phyloP scores from a whole-genome alignment of 1,140 invertebrate genomes.

The Yoshiicerus persimilis region DNA sequence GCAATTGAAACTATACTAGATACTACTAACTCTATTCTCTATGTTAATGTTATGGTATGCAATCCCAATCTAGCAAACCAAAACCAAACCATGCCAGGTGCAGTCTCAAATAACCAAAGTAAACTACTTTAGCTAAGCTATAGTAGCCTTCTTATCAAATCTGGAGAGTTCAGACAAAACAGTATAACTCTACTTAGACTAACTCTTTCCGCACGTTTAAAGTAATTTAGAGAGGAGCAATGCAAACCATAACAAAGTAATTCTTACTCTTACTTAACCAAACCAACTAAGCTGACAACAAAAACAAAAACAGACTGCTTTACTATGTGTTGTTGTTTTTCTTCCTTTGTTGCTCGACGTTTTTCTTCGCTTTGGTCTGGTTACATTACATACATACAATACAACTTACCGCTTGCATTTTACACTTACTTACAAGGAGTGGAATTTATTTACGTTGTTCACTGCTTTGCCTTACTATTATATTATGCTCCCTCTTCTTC shows the following conservation, averaged over 20 bases:
- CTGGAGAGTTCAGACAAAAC: background rate
- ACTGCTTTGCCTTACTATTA: background rate
- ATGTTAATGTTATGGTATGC: conserved; percentile 4
- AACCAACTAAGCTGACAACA: background rate
- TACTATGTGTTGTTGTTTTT: background rate
- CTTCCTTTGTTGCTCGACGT: background rate
- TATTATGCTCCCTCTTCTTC: background rate
- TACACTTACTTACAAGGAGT: background rate
- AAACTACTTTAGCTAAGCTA: background rate
- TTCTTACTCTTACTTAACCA: background rate
- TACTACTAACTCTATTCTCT: background rate
- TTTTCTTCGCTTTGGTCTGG: background rate
- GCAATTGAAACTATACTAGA: background rate
- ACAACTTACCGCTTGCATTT: background rate
- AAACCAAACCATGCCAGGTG: conserved; percentile 10
- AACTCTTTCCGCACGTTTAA: background rate
- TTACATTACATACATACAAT: background rate
- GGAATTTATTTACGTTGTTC: background rate
- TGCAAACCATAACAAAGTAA: background rate
- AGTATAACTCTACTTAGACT: background rate
- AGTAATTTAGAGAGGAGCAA: background rate
- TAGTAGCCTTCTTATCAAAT: background rate
- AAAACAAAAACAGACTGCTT: conserved; percentile 4
- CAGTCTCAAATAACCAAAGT: background rate
- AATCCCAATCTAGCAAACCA: background rate